Base-by-base conservation (phyloP, 2,113 vertebrate genomes). In the Hippopotamus amphibius region DNA sequence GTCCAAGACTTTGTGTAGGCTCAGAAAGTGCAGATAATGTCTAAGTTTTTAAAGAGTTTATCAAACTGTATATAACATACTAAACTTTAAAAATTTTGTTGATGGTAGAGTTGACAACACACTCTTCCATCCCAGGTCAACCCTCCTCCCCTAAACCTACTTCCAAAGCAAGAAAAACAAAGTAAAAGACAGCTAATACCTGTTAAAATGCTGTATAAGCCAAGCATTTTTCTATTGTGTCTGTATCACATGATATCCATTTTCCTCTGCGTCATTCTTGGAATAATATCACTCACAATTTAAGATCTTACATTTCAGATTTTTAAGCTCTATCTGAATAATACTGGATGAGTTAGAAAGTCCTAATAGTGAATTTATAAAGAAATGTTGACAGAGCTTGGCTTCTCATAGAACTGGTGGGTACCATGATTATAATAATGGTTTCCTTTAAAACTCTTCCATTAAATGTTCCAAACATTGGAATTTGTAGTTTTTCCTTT, bases 401-500 rank as follows among this genome's bases (percentile, higher is more conserved):
- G 89, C 97, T 69, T 98, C 90, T 96, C 95, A 57, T 76, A 82
- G 91, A 57, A 48, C 81, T 98, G 90, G 74, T 98, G 88, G 82
- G 68, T 98, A 94, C 94, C 93, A 93, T 0, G 1, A 93, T 97
- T 96, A 96, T 95, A 94, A 97, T 96, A 97, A 95, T 97, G 41
- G 87, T 97, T 98, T 98, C 97, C 93, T 98, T 98, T 97, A 98
- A 90, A 86, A 97, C 69, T 97, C 90, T 98, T 98, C 97, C 97
- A 97, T 97, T 90, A 96, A 93, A 85, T 96, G 66, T 97, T 98
- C 98, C 98, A 97, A 98, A 97, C 59, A 97, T 96, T 91, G 96
- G 96, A 97, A 97, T 97, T 97, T 97, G 95, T 96, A 98, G 97
- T 96, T 98, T 98, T 98, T 97, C 79, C 87, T 98, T 97, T 98